A percentile compares a stretch with the other conserved stretches of the same genome.
Evolutionary conservation across 2,888 invertebrate genomes (phyloP).

Genomic region (Anagyrus pseudococci): DNA sequence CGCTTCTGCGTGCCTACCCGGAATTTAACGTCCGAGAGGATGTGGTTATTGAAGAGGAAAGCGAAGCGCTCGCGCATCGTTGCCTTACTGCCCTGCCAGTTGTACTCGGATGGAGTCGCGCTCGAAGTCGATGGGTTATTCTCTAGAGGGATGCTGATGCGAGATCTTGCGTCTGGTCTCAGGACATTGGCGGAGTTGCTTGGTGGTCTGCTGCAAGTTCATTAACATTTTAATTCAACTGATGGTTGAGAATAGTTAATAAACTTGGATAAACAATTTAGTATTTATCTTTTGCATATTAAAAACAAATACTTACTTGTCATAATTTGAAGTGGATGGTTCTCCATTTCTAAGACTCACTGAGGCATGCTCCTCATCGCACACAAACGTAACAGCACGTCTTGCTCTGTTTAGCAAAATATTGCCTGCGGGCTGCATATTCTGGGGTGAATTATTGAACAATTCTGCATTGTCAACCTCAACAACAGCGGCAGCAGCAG

Average conservation of each 20-base stretch:
- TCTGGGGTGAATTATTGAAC: slow-evolving; percentile 47
- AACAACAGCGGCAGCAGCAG: slow-evolving; percentile 24
- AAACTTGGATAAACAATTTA: too few species aligned
- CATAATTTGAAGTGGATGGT: slow-evolving; percentile 45
- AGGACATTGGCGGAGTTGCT: slow-evolving; percentile 51
- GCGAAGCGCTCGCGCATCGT: slow-evolving; percentile 78
- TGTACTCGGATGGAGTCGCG: slow-evolving; percentile 60
- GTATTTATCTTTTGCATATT: slow-evolving; percentile 5
- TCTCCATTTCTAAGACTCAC: slow-evolving; percentile 44
- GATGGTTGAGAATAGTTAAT: neutral
- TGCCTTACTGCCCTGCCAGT: slow-evolving; percentile 78
- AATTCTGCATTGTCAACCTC: slow-evolving; percentile 41
- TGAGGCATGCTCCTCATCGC: slow-evolving; percentile 51
- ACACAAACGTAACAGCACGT: slow-evolving; percentile 49
- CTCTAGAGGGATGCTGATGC: slow-evolving; percentile 45
- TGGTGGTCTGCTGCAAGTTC: slow-evolving; percentile 48
- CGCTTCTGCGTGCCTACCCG: slow-evolving; percentile 75
- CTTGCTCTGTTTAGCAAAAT: slow-evolving; percentile 50
- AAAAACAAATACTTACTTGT: slow-evolving; percentile 43
- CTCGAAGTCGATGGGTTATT: slow-evolving; percentile 39
- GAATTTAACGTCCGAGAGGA: slow-evolving; percentile 78
- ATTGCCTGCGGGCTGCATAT: slow-evolving; percentile 48
- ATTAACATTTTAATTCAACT: neutral
- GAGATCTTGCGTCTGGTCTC: slow-evolving; percentile 47
- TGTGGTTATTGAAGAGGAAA: slow-evolving; percentile 72